Conservation (phyloP, 2,888 invertebrate genomes). For the Proisotoma minuta region DNA sequence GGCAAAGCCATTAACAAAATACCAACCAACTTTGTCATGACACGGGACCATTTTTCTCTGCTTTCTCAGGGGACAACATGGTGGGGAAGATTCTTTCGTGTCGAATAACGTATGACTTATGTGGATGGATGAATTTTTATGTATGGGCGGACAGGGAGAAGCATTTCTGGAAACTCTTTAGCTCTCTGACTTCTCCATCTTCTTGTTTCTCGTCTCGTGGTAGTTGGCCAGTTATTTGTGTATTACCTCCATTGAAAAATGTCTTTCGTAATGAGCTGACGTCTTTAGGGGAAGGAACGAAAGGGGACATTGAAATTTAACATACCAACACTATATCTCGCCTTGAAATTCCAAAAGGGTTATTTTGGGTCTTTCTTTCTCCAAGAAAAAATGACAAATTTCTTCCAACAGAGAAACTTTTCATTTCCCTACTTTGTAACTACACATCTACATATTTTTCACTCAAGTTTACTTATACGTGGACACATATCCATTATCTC, state of each 20-base stretch:
- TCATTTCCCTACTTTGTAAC: not conserved
- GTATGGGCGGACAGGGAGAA: conserved; percentile 20
- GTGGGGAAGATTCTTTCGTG: conserved; percentile 9
- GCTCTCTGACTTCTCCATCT: not conserved
- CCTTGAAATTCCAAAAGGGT: too few species aligned
- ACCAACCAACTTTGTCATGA: not conserved
- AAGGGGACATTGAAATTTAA: not conserved
- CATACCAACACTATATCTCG: too few species aligned
- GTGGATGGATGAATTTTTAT: conserved; percentile 26
- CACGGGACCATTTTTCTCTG: conserved; percentile 3
- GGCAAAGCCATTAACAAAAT: conserved; percentile 1
- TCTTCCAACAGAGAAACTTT: not conserved
- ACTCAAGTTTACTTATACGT: not conserved
- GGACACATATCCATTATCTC: not conserved
- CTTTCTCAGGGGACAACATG: not conserved
- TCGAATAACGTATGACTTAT: conserved; percentile 22
- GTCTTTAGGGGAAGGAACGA: conserved; percentile 22
- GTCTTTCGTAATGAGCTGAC: conserved; percentile 43
- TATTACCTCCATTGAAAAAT: conserved; percentile 42
- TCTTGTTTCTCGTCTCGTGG: not conserved
- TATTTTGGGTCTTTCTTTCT: not conserved
- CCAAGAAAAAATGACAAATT: not conserved
- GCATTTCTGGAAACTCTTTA: conserved; percentile 7
- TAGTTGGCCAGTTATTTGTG: not conserved
- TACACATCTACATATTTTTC: not conserved